Evolutionary conservation across 2,888 invertebrate genomes (phyloP).

Genomic region (Dromius quadrimaculatus): DNA sequence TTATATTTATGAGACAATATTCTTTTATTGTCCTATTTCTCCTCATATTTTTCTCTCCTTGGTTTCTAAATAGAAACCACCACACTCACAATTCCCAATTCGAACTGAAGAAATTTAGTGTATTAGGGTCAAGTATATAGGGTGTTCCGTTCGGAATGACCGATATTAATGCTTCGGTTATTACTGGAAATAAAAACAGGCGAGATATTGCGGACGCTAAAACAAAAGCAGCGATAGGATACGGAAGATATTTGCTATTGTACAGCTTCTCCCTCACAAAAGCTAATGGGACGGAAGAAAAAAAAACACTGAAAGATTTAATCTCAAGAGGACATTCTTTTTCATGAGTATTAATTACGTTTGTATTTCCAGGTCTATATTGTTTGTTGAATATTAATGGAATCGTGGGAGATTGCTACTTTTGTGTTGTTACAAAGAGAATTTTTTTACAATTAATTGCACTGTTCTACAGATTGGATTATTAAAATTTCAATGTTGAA

Average conservation of each 20-base stretch:
- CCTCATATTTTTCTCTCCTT: background rate
- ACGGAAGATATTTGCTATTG: constrained; percentile 2
- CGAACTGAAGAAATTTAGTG: constrained; percentile 2
- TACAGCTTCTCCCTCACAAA: background rate
- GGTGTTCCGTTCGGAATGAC: background rate
- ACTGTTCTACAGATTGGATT: too few species aligned
- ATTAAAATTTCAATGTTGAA: too few species aligned
- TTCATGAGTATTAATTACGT: constrained; percentile 20
- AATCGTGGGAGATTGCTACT: too few species aligned
- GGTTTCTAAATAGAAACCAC: background rate
- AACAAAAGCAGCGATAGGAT: constrained; percentile 14
- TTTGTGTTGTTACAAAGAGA: too few species aligned
- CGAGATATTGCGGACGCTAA: constrained; percentile 6
- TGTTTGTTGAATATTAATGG: constrained; percentile 10
- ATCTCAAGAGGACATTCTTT: constrained; percentile 27
- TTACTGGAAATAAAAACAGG: constrained; percentile 21
- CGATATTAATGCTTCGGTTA: constrained; percentile 27
- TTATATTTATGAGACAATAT: too few species aligned
- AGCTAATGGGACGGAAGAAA: constrained; percentile 28
- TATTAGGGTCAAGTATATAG: constrained; percentile 37
- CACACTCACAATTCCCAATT: too few species aligned
- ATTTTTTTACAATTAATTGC: too few species aligned
- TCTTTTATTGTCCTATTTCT: background rate
- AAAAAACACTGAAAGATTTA: constrained; percentile 8
- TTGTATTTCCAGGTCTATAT: constrained; percentile 7